Conservation (phyloP, 2,888 invertebrate genomes). For the Notodonta dromedarius region DNA sequence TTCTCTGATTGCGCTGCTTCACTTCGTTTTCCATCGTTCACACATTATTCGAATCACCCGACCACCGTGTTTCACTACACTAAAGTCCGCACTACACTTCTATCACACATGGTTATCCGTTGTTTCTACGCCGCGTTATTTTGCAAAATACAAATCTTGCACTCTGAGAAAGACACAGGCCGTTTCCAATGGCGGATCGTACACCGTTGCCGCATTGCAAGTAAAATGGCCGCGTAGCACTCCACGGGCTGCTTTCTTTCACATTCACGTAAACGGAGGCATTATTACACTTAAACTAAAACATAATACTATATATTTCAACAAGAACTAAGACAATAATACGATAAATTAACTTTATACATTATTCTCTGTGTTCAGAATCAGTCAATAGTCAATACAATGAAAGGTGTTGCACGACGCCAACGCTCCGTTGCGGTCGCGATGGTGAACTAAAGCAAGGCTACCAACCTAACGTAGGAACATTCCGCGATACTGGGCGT, state of each 20-base stretch:
- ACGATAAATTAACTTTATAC: constrained; percentile 87
- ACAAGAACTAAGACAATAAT: constrained; percentile 81
- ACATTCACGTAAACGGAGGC: constrained; percentile 81
- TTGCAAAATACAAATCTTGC: constrained; percentile 83
- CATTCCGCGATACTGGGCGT: constrained; percentile 78
- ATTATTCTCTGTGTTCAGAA: constrained; percentile 85
- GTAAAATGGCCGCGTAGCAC: constrained; percentile 88
- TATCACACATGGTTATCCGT: constrained; percentile 82
- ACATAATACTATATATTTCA: constrained; percentile 78
- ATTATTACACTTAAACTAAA: constrained; percentile 82
- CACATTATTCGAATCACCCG: constrained; percentile 85
- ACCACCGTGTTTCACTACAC: constrained; percentile 85
- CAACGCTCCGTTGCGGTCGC: constrained; percentile 84
- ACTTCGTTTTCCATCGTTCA: constrained; percentile 92
- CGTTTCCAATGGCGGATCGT: constrained; percentile 90
- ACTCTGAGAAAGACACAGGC: constrained; percentile 87
- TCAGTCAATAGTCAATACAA: constrained; percentile 90
- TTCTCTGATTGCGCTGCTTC: constrained; percentile 92
- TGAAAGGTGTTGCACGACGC: constrained; percentile 88
- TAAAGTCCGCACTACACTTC: constrained; percentile 83
- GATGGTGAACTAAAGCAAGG: constrained; percentile 80
- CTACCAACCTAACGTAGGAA: constrained; percentile 70
- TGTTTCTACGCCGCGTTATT: constrained; percentile 79
- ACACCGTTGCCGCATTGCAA: constrained; percentile 89
- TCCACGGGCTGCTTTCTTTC: constrained; percentile 80